Conservation (phyloP, 2,888 invertebrate genomes). For the Seladonia tumulorum region DNA sequence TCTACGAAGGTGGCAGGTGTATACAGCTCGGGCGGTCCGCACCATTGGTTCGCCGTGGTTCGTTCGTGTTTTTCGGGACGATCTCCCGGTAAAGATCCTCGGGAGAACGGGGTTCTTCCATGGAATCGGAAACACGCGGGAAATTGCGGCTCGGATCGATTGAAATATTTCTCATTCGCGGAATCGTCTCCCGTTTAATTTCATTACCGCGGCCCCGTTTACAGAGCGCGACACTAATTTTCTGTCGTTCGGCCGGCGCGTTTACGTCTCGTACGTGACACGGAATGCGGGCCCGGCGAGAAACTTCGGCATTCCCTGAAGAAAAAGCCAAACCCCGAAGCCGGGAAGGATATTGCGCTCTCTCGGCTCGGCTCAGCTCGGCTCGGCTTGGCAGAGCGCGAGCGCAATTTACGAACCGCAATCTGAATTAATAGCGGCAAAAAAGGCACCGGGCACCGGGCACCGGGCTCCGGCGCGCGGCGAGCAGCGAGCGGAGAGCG, state of each 20-base stretch:
- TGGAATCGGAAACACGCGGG: slow-evolving; percentile 62
- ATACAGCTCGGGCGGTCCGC: slow-evolving; percentile 12
- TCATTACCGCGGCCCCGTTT: slow-evolving; percentile 57
- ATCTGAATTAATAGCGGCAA: slow-evolving; percentile 59
- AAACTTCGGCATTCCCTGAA: slow-evolving; percentile 22
- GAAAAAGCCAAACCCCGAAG: slow-evolving; percentile 28
- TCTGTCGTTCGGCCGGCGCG: slow-evolving; percentile 62
- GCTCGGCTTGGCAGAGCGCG: neutral
- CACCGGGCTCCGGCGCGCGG: neutral
- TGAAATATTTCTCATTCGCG: slow-evolving; percentile 65
- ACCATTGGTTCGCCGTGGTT: slow-evolving; percentile 7
- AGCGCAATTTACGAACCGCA: slow-evolving; percentile 59
- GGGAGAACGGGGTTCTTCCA: slow-evolving; percentile 21
- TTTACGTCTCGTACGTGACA: slow-evolving; percentile 53
- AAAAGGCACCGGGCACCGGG: slow-evolving; percentile 23
- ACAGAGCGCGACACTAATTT: slow-evolving; percentile 66
- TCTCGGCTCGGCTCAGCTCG: neutral
- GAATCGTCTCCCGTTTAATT: slow-evolving; percentile 66
- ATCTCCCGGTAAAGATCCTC: neutral
- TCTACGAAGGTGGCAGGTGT: slow-evolving; percentile 64
- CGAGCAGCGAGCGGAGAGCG: neutral
- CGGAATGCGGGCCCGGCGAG: slow-evolving; percentile 53
- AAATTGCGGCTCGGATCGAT: slow-evolving; percentile 43
- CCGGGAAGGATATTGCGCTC: neutral
- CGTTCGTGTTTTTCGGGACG: slow-evolving; percentile 44